phyloP scores from a whole-genome alignment of 2,888 invertebrate genomes.

The Acrocyrtus sp. region DNA sequence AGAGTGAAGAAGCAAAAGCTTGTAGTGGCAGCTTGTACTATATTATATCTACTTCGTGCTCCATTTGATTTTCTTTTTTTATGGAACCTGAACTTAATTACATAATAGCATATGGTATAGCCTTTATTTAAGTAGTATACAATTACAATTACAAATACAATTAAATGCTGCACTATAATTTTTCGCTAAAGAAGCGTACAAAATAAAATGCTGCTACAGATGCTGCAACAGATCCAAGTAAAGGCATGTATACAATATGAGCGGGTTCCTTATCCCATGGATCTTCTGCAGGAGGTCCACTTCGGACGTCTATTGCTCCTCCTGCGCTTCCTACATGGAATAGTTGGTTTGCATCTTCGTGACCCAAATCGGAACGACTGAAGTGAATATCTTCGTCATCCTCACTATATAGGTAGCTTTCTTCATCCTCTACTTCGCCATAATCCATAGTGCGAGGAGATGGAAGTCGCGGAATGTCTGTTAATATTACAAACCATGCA shows the following conservation, averaged over 20 bases:
- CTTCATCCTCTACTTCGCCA: constrained; percentile 21
- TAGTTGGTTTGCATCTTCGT: neutral
- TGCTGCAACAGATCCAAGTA: constrained; percentile 13
- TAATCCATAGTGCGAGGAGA: neutral
- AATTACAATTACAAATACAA: too few species aligned
- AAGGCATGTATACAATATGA: constrained; percentile 8
- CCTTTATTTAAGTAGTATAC: too few species aligned
- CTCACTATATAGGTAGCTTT: neutral
- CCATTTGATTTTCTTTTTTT: too few species aligned
- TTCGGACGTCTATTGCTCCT: neutral
- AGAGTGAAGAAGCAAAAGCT: too few species aligned
- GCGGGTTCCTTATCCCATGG: constrained; percentile 33
- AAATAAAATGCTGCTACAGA: neutral
- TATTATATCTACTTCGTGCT: too few species aligned
- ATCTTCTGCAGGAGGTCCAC: constrained; percentile 17
- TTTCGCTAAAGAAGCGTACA: neutral
- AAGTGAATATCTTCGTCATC: constrained; percentile 29
- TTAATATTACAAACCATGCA: too few species aligned
- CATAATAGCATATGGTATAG: too few species aligned
- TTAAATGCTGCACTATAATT: too few species aligned
- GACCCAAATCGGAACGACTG: constrained; percentile 10
- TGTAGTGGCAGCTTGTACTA: too few species aligned
- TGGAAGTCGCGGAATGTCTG: constrained; percentile 8
- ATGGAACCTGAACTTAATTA: too few species aligned
- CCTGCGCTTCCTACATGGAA: neutral